Percentiles rank a stretch among this genome's conserved stretches.
Conservation (phyloP, 2,113 vertebrate species). For the Chrysochloris asiatica region DNA sequence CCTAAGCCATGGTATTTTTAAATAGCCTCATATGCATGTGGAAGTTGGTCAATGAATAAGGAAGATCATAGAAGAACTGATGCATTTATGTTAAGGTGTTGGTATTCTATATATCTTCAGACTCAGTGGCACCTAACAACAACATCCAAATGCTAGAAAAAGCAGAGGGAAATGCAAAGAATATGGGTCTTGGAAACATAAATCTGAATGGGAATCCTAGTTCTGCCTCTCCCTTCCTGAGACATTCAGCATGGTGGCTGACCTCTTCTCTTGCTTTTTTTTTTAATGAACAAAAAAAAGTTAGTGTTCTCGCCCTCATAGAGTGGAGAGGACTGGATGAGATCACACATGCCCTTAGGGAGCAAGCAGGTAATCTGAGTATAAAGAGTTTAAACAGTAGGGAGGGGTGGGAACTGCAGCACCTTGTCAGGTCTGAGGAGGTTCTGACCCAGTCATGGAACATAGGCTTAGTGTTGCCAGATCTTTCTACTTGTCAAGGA, state of each 20-base stretch:
- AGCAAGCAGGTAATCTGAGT: background rate
- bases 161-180: background rate
- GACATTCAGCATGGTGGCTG: background rate
- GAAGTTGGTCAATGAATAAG: too few relatives aligned
- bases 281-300: background rate
- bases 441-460: background rate
- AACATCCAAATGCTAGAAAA: background rate
- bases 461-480: background rate
- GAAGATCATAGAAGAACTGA: too few relatives aligned
- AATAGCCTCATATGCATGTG: too few relatives aligned
- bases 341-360: background rate
- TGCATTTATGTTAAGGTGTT: too few relatives aligned
- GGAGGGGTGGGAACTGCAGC: background rate
- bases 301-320: background rate
- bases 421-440: background rate
- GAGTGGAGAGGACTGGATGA: background rate
- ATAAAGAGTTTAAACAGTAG: background rate
- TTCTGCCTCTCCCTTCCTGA: background rate
- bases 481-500: conserved; percentile 12
- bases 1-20: too few relatives aligned
- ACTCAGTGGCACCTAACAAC: too few relatives aligned
- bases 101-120: too few relatives aligned
- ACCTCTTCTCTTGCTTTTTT: background rate
- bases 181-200: background rate
- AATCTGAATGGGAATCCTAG: background rate